These are phyloP conservation scores for Cyclura pinguis DNA, from an alignment of 2,797 vertebrate genomes.

Conservation along the genomic window DNA sequence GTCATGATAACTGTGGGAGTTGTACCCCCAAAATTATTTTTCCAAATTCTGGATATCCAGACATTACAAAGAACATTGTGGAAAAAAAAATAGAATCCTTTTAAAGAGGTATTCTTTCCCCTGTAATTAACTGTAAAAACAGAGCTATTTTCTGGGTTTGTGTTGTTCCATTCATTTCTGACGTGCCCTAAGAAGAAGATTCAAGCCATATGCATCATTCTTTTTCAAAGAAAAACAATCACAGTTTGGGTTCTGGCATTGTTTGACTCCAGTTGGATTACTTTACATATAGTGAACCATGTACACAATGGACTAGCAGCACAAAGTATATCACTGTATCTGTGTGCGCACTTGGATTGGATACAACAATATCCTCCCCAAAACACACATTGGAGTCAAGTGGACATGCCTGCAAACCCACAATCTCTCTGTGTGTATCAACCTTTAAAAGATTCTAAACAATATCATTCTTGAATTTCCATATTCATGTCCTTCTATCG, in stretches of 20 bases:
- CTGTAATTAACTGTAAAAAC: background rate
- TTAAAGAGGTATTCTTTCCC: background rate
- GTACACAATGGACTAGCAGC: background rate
- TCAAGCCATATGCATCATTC: background rate
- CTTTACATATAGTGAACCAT: background rate
- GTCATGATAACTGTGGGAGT: no score
- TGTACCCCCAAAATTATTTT: no score
- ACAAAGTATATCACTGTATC: background rate
- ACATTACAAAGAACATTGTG: background rate
- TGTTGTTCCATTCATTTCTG: background rate
- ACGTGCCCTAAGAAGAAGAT: background rate
- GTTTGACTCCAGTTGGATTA: background rate
- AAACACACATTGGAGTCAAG: background rate
- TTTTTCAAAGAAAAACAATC: background rate
- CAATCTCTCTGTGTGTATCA: background rate
- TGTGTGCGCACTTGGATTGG: background rate
- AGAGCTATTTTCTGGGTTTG: no score
- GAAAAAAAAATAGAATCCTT: no score
- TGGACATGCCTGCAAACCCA: background rate
- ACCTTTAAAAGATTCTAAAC: conserved; percentile 47
- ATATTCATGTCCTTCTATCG: conserved; percentile 64
- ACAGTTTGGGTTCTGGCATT: background rate
- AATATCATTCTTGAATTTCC: conserved; percentile 48
- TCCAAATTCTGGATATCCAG: no score
- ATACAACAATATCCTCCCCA: background rate